Evolutionary conservation across 64 coral and sea anemone genomes (phyloP).

Genomic region (Stichodactyla helianthus): DNA sequence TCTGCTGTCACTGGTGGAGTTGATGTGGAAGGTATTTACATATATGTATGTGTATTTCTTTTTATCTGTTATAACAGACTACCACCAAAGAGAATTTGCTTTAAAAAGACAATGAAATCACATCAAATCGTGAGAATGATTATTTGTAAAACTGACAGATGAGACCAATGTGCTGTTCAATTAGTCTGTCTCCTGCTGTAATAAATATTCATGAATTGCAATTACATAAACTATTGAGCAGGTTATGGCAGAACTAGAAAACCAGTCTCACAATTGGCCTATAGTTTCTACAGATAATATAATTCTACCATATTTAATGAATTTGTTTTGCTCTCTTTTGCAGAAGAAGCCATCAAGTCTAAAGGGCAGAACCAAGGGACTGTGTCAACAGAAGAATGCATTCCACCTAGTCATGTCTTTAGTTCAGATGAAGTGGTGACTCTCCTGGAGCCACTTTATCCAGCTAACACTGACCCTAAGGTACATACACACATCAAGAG

Average conservation of each 20-base stretch:
- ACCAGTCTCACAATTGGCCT: neutral
- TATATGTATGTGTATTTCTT: neutral
- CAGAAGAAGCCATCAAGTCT: slow-evolving; percentile 75
- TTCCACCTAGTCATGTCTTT: slow-evolving; percentile 79
- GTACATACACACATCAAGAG: slow-evolving; percentile 11
- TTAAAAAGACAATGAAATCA: too few species aligned
- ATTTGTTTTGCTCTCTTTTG: neutral
- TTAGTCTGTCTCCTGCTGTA: too few species aligned
- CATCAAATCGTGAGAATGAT: too few species aligned
- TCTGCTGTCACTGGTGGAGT: slow-evolving; percentile 68
- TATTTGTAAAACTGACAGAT: too few species aligned
- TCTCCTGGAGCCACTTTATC: slow-evolving; percentile 84
- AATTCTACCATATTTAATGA: neutral
- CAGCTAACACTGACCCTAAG: slow-evolving; percentile 70
- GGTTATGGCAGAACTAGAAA: too few species aligned
- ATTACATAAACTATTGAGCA: too few species aligned
- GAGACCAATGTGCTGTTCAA: too few species aligned
- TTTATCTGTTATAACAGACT: too few species aligned
- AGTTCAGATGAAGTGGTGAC: slow-evolving; percentile 52
- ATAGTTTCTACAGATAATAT: neutral
- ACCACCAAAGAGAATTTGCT: too few species aligned
- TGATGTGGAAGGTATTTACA: slow-evolving; percentile 84
- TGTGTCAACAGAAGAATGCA: slow-evolving; percentile 85
- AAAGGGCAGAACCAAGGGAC: slow-evolving; percentile 66
- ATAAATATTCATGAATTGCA: too few species aligned